phyloP scores from a whole-genome alignment of 2,797 vertebrate genomes.

The Eremophila alpestris region DNA sequence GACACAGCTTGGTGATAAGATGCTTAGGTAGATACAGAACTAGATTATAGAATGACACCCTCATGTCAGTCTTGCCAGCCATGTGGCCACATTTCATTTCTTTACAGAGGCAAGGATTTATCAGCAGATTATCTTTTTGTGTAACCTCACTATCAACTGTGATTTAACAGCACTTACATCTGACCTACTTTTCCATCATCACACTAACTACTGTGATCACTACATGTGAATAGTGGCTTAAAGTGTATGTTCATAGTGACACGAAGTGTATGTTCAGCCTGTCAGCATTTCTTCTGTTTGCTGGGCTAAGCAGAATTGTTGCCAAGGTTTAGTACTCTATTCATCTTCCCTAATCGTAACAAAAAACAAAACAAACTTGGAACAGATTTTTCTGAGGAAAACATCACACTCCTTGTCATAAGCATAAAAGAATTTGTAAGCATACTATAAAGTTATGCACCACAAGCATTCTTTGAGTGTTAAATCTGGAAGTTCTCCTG shows the following conservation, averaged over 20 bases:
- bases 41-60: not conserved
- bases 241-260: not conserved
- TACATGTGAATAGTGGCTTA: not conserved
- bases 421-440: not conserved
- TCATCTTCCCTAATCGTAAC: accelerated
- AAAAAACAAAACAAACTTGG: too few relatives aligned
- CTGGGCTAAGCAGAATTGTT: not conserved
- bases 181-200: not conserved
- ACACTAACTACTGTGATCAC: not conserved
- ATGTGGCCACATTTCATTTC: not conserved
- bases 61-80: not conserved
- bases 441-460: not conserved
- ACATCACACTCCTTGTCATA: not conserved
- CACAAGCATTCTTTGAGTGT: not conserved
- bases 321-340: not conserved
- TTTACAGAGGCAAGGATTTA: not conserved
- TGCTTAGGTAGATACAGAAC: not conserved
- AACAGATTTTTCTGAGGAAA: not conserved
- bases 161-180: not conserved
- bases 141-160: not conserved
- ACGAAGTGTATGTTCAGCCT: not conserved
- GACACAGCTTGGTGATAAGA: not conserved
- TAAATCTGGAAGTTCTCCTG: not conserved
- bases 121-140: not conserved
- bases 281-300: not conserved